Base-by-base conservation (phyloP, 1,140 invertebrate genomes). In the Chrysomallon squamiferum region DNA sequence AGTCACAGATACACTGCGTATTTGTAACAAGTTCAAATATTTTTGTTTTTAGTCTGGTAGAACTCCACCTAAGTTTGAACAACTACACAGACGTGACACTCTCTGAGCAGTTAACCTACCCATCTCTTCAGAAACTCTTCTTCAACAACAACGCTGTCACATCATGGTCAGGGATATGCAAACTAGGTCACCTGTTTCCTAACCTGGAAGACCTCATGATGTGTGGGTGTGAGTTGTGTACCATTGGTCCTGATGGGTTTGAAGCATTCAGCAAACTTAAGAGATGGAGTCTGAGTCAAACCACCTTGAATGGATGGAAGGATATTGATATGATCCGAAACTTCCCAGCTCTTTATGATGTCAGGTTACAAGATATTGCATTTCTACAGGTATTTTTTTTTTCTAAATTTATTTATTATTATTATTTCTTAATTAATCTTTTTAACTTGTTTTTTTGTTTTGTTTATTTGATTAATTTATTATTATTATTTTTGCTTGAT, bases 261-360 rank as follows among this genome's bases (percentile, higher is more conserved):
- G 52, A 29, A 2, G 57, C 59, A 13, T 93, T 90, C 83, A 89
- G 89, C 47, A 89, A 89, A 74, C 86, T 95, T 43, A 88, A 90
- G 77, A 90, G 92, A 82, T 86, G 97, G 11, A 95, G 95, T 82
- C 86, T 97, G 20, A 95, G 93, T 79, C 93, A 93, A 59, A 93
- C 93, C 0, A 87, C 91, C 27, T 82, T 97, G 30, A 88, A 90
- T 15, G 91, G 91, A 13, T 96, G 95, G 95, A 90, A 93, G 74
- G 93, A 96, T 76, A 90, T 97, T 57, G 93, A 95, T 74, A 88
- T 90, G 71, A 87, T 97, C 41, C 90, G 92, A 22, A 89, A 89
- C 66, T 95, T 95, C 85, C 93, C 93, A 0, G 88, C 89, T 18
- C 85, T 97, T n/a, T 90, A 89, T 70, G 93, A 93, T 85, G 87